Percentiles rank a stretch among this genome's conserved stretches.
phyloP scores from a whole-genome alignment of 2,888 invertebrate species.

The Anarsia innoxiella region DNA sequence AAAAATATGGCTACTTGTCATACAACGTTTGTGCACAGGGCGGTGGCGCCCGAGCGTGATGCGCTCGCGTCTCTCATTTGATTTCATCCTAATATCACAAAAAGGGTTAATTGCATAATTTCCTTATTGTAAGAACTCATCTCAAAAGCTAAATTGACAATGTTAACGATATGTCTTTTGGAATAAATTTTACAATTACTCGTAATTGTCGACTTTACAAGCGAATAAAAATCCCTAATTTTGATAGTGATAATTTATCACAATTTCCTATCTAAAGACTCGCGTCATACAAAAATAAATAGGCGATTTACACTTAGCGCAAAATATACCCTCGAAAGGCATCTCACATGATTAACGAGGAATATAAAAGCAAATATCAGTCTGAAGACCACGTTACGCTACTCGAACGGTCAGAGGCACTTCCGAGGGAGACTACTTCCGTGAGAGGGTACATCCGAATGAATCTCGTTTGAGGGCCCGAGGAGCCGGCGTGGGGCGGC shows the following conservation, averaged over 20 bases:
- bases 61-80: slow-evolving; percentile 24
- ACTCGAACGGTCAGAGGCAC: too few species aligned
- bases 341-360: too few species aligned
- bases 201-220: slow-evolving; percentile 12
- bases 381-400: too few species aligned
- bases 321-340: too few species aligned
- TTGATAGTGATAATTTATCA: slow-evolving; percentile 32
- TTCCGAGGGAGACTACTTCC: not conserved
- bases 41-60: slow-evolving; percentile 19
- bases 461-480: not conserved
- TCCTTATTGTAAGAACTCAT: slow-evolving; percentile 35
- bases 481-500: slow-evolving; percentile 25
- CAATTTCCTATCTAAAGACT: slow-evolving; percentile 30
- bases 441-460: not conserved
- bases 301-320: slow-evolving; percentile 45
- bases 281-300: slow-evolving; percentile 58
- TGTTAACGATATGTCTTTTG: slow-evolving; percentile 49
- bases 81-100: slow-evolving; percentile 65
- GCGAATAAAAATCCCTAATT: slow-evolving; percentile 17
- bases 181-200: slow-evolving; percentile 29
- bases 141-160: slow-evolving; percentile 46
- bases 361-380: too few species aligned
- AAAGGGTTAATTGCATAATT: slow-evolving; percentile 53
- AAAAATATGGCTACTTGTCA: slow-evolving; percentile 68
- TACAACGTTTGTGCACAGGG: slow-evolving; percentile 58